phyloP scores from a whole-genome alignment of 2,888 invertebrate genomes.

The Blastobasis adustella region DNA sequence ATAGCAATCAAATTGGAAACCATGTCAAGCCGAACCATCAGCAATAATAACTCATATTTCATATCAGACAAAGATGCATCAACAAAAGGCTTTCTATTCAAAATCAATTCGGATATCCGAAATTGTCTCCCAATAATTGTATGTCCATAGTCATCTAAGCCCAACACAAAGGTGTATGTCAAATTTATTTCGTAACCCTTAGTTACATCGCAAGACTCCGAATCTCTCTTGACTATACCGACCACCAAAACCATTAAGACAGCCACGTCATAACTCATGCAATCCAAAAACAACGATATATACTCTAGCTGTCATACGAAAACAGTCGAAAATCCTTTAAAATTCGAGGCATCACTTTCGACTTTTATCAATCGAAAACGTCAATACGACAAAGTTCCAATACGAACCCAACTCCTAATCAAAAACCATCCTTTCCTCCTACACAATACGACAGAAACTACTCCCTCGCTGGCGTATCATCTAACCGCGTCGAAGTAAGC shows the following conservation, averaged over 20 bases:
- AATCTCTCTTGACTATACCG: slow-evolving; percentile 62
- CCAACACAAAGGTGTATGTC: slow-evolving; percentile 50
- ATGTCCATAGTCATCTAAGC: slow-evolving; percentile 18
- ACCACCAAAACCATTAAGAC: slow-evolving; percentile 14
- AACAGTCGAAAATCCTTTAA: slow-evolving; percentile 18
- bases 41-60: too few species aligned
- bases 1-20: too few species aligned
- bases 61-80: too few species aligned
- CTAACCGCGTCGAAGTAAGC: slow-evolving; percentile 13
- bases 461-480: too few species aligned
- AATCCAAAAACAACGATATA: slow-evolving; percentile 14
- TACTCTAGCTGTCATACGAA: slow-evolving; percentile 9
- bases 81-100: too few species aligned
- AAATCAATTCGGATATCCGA: background rate
- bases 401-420: background rate
- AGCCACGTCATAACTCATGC: slow-evolving; percentile 22
- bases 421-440: slow-evolving; percentile 11
- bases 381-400: slow-evolving; percentile 35
- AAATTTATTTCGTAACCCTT: slow-evolving; percentile 62
- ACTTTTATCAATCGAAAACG: slow-evolving; percentile 32
- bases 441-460: slow-evolving; percentile 13
- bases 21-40: too few species aligned
- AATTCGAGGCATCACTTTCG: slow-evolving; percentile 32
- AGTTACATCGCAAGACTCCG: slow-evolving; percentile 58
- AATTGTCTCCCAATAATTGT: slow-evolving; percentile 4